Evolutionary conservation across 2,113 vertebrate species (phyloP), one percentile per base, ranked within the genome.

Genomic region (Plestiodon gilberti): DNA sequence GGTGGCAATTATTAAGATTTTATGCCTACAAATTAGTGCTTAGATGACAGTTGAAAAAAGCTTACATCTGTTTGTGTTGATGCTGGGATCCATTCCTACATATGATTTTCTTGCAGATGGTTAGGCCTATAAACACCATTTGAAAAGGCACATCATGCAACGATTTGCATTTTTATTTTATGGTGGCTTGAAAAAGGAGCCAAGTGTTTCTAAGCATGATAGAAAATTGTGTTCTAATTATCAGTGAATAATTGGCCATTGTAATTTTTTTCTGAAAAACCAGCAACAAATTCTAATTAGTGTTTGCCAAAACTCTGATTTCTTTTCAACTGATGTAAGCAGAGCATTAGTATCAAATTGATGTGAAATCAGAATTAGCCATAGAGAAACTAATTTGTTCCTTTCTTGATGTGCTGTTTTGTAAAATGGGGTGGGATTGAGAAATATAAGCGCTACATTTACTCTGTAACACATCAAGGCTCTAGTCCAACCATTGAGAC

Each of bases 101-200:
- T 67, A 62, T 40, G 38, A 82, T 85, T 82, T 89, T 25, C 73
- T 77, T 89, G 71, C 74, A 86, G 87, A 83, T 84, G 76, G 65
- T 73, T 84, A 40, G 76, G 38, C 81, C 76, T 65, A 57, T 77
- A 76, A 65, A 78, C 62, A 77, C 30, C 22, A 23, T 82, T 81
- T 80, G 64, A 81, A 77, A 76, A 71, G 38, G 80, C 38, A 77
- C 33, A 40, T 69, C 35, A 61, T 82, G 55, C 55, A 71, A 59
- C 59, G 82, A 77, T 89, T 73, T 76, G 82, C 78, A 85, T 85
- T 80, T 81, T 82, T 82, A 71, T 85, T 86, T 86, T 79, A 79
- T 73, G 38, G 38, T 70, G 64, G n/a, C 78, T 43, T 78, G 18
- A 70, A 75, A 78, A 75, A 85, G 74, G 82, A 82, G 35, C 57